phyloP scores from a whole-genome alignment of 1,140 invertebrate genomes.

The Streblospio benedicti region DNA sequence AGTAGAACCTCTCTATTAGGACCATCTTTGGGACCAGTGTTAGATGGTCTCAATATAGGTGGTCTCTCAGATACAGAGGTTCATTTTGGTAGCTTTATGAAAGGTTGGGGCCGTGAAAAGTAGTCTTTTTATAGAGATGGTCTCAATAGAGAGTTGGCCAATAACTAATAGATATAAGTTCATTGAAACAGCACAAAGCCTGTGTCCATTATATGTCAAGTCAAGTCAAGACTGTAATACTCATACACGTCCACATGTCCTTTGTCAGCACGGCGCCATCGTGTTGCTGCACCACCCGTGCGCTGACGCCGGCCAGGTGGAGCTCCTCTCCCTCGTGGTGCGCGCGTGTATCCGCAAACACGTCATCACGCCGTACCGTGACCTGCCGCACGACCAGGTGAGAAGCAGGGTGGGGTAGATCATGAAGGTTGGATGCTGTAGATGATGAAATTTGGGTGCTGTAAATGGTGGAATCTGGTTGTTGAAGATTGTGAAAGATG shows the following conservation, averaged over 20 bases:
- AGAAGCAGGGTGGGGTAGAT: too few species aligned
- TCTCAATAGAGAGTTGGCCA: not conserved
- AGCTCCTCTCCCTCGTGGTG: constrained; percentile 56
- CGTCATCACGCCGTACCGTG: constrained; percentile 66
- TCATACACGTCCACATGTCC: not conserved
- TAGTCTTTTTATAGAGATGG: too few species aligned
- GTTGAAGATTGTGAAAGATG: too few species aligned
- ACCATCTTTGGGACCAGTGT: too few species aligned
- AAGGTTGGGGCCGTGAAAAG: too few species aligned
- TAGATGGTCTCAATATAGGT: too few species aligned
- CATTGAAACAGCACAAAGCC: not conserved
- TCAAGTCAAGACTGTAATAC: constrained; percentile 1
- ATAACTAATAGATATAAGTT: not conserved
- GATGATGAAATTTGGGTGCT: too few species aligned
- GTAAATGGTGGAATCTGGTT: too few species aligned
- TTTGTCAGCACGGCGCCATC: constrained; percentile 65
- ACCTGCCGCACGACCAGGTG: constrained; percentile 56
- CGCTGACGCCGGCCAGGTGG: constrained; percentile 59
- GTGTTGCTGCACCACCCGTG: constrained; percentile 84
- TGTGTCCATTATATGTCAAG: not conserved
- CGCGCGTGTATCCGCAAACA: constrained; percentile 66
- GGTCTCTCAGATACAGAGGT: too few species aligned
- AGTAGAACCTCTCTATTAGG: too few species aligned
- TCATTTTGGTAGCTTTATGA: too few species aligned
- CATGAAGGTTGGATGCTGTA: too few species aligned